These are phyloP conservation scores for Schrankia costaestrigalis DNA, from an alignment of 2,888 invertebrate genomes.

Conservation along the genomic window DNA sequence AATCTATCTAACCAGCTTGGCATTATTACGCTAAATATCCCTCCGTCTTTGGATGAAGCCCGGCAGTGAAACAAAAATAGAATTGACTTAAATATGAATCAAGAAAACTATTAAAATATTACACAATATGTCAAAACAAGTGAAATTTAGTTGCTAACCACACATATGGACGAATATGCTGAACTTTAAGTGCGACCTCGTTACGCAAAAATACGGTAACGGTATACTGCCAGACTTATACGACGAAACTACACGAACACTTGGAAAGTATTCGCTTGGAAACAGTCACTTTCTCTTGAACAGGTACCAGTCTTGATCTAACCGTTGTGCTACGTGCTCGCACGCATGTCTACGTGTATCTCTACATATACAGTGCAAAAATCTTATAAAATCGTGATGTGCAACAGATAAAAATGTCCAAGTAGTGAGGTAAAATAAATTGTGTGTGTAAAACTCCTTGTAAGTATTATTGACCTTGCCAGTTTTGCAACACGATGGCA, in stretches of 20 bases:
- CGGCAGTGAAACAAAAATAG: too few relatives aligned
- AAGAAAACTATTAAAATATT: too few relatives aligned
- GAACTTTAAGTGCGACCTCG: conserved; percentile 58
- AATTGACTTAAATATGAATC: too few relatives aligned
- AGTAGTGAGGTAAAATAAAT: conserved; percentile 34
- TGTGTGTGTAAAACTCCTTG: conserved; percentile 31
- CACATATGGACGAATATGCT: conserved; percentile 48
- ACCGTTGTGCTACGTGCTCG: conserved; percentile 40
- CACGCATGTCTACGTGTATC: conserved; percentile 15
- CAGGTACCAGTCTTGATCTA: conserved; percentile 51
- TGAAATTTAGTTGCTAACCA: conserved; percentile 50
- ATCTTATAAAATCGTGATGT: conserved; percentile 28
- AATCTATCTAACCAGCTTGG: too few relatives aligned
- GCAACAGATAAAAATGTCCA: conserved; percentile 29
- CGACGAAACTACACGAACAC: conserved; percentile 51
- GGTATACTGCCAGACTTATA: conserved; percentile 49
- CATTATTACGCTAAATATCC: too few relatives aligned
- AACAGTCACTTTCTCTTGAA: conserved; percentile 75
- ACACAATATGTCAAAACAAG: conserved; percentile 39
- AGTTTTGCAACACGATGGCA: conserved; percentile 30
- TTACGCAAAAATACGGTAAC: conserved; percentile 67
- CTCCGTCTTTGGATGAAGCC: too few relatives aligned
- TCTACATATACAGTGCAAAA: conserved; percentile 21
- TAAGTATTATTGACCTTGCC: conserved; percentile 33
- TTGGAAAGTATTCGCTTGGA: conserved; percentile 68